Percentiles rank a stretch among this genome's conserved stretches.
phyloP scores from a whole-genome alignment of 2,113 vertebrate species.

The Progne subis region DNA sequence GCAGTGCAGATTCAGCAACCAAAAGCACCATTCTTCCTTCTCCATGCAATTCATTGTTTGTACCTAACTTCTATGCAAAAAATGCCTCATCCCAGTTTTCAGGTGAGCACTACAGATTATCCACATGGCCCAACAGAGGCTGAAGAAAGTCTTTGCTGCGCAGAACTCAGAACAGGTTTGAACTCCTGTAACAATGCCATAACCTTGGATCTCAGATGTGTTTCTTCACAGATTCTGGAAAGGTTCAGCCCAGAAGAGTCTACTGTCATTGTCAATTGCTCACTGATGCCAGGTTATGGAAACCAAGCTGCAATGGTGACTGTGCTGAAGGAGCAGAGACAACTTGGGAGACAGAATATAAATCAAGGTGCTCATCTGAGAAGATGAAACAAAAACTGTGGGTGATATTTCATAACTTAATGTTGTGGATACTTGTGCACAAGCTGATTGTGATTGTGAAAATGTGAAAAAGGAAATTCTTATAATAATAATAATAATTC shows the following conservation, averaged over 20 bases:
- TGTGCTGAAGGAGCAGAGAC: not conserved
- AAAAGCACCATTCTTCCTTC: not conserved
- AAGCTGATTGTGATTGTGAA: not conserved
- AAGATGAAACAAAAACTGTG: not conserved
- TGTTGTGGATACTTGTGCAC: not conserved
- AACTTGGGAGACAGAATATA: not conserved
- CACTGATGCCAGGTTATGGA: not conserved
- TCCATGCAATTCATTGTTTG: not conserved
- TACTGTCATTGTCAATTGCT: not conserved
- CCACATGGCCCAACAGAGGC: not conserved
- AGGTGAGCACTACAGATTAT: not conserved
- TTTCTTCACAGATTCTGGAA: not conserved
- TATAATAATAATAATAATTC: not conserved
- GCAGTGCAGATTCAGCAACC: not conserved
- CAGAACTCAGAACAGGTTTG: not conserved
- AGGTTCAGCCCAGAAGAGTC: not conserved
- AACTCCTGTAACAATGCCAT: not conserved
- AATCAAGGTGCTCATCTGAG: not conserved
- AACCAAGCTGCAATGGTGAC: not conserved
- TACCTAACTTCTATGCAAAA: not conserved
- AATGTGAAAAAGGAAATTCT: not conserved
- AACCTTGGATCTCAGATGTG: not conserved
- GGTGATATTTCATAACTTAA: not conserved
- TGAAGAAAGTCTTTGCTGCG: not conserved
- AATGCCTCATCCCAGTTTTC: not conserved